These are phyloP conservation scores for Liopterus haemorrhoidalis DNA, from an alignment of 2,888 invertebrate genomes.

Conservation along the genomic window DNA sequence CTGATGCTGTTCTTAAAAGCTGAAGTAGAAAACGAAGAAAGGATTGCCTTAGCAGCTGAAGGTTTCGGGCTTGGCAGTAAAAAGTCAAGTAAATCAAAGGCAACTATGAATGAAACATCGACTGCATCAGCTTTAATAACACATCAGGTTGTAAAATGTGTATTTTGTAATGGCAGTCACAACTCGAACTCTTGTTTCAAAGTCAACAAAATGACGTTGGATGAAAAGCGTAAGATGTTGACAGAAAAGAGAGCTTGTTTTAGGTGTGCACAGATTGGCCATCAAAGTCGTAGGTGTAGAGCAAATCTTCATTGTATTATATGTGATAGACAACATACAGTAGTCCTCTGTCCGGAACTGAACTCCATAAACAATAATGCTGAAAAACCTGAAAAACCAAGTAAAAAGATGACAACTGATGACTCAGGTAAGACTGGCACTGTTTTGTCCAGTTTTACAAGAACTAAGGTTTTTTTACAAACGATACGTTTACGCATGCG, in stretches of 20 bases:
- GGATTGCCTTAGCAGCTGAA: neutral
- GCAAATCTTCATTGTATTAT: conserved; percentile 28
- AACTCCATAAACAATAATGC: conserved; percentile 7
- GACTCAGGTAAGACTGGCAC: no score
- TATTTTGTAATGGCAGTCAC: conserved; percentile 24
- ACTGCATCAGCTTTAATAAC: neutral
- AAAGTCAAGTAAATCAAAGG: neutral
- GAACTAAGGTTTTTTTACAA: conserved; percentile 19
- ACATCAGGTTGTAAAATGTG: conserved; percentile 9
- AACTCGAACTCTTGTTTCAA: conserved; percentile 27
- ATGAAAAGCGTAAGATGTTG: conserved; percentile 22
- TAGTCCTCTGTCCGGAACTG: conserved; percentile 32
- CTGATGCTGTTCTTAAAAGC: neutral
- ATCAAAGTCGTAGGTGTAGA: conserved; percentile 29
- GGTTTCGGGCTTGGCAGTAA: neutral
- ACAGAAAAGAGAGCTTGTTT: conserved; percentile 30
- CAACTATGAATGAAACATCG: neutral
- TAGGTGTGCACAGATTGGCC: conserved; percentile 30
- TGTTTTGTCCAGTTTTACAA: no score
- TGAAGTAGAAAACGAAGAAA: conserved; percentile 4
- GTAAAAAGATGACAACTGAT: no score
- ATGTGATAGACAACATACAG: conserved; percentile 30
- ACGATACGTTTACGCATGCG: conserved; percentile 3
- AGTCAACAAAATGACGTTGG: conserved; percentile 24
- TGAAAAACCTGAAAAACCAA: no score